Evolutionary conservation across 2,797 vertebrate species (phyloP), one percentile per base, ranked within the genome.

Genomic region (Jordanella pulchra): DNA sequence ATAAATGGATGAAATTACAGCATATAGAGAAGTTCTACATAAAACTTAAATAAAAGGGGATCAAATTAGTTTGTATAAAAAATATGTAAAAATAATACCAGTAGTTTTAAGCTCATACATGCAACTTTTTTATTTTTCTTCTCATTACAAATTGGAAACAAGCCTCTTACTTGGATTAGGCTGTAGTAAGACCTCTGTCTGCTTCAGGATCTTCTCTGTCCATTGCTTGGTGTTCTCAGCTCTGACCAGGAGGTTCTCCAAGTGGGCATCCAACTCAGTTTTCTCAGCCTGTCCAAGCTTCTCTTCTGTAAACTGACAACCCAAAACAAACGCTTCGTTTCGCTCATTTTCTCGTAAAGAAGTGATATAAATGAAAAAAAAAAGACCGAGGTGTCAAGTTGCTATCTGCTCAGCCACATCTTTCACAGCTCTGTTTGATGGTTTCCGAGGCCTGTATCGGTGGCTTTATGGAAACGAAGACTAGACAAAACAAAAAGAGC

Each of bases 241-340:
- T 93, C 97, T 95, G 89, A 93, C 89, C 82, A 99, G 90, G 39
- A 99, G 97, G 81, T 97, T 99, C 92, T 99, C 98, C 91, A 99
- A 87, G 79, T 99, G 97, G 78, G 97, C 97, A 87, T 99, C 97
- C 92, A 99, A 87, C 93, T 99, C 98, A 2, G 98, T 99, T 92
- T 97, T 99, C 85, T 99, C 98, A 77, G 98, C 98, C 85, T 99
- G 97, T 67, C 98, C 98, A 73, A 99, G 89, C 75, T 99, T 99
- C 92, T 99, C 98, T 92, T 99, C 98, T 42, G 98, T 99, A 80
- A 99, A 99, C 97, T 80, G 69, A 72, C 61, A 73, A 25, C 13
- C 60, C n/a, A 69, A 15, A 7, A 17, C 39, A 61, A 51, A 64
- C 3, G 15, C 15, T 18, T 25, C n/a, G 2, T 17, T 53, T 51